Percentiles rank a stretch among this genome's conserved stretches.
Conservation (phyloP, 1,140 invertebrate genomes). For the Centruroides vittatus region DNA sequence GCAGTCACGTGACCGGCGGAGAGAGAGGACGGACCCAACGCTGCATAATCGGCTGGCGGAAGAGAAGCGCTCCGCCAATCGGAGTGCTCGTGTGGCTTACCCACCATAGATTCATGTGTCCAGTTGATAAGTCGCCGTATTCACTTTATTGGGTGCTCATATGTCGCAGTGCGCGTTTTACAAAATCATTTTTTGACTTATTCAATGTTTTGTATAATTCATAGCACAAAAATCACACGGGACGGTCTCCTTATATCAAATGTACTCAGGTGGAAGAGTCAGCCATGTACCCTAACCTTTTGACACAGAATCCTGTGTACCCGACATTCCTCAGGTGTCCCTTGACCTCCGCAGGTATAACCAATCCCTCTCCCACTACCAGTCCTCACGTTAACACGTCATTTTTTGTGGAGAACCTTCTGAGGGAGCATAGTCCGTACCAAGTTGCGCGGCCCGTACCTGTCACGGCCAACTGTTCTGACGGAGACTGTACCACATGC, state of each 20-base stretch:
- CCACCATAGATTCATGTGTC: neutral
- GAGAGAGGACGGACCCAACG: too few species aligned
- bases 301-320: neutral
- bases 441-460: neutral
- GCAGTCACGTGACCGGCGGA: too few species aligned
- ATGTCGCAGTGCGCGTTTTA: neutral
- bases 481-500: neutral
- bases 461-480: neutral
- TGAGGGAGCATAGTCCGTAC: conserved; percentile 25
- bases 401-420: conserved; percentile 38
- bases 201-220: neutral
- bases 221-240: neutral
- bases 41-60: too few species aligned
- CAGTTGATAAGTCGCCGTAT: neutral
- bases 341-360: neutral
- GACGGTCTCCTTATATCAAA: neutral
- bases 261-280: neutral
- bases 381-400: conserved; percentile 15
- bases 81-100: neutral
- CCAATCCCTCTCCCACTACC: neutral
- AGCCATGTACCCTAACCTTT: neutral
- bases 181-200: neutral
- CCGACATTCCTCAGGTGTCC: neutral
- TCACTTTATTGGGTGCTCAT: neutral
- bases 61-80: too few species aligned